Evolutionary conservation across 1,140 invertebrate species (phyloP), one percentile per base, ranked within the genome.

Genomic region (Trachymyrmex septentrionalis): DNA sequence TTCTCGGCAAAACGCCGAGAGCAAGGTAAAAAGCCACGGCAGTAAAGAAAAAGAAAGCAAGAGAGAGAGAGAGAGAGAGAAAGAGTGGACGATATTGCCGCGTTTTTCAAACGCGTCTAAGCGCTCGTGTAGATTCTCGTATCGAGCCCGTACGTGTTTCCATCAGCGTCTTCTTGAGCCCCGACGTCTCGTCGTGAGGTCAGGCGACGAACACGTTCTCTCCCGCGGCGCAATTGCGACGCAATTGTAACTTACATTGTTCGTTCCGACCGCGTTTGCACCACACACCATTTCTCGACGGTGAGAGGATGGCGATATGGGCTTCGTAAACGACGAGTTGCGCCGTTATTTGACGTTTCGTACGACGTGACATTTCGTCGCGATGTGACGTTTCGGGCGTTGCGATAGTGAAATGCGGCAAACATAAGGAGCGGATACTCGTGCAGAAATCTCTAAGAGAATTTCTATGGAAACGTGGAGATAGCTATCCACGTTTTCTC

Each of bases 31-130:
- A 34, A 82, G 80, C 63, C 27, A 34, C 30, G 38, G 2, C 3
- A 30, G 50, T 4, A 50, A 16, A 75, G 53, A 77, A 16, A 76
- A 12, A 16, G 7, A 24, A 14, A n/a, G 21, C 4, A 3, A 30
- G 7, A 19, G 14, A 19, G 4, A 48, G 21, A 44, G 9, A n/a
- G 2, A 6, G 30, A 34, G 30, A 34, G 5, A 34, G 30, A 34
- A 3, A 24, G 5, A 48, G 67, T 73, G 63, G 48, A 67, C 34
- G 50, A 84, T 59, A 73, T 73, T 61, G 19, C 24, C 19, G 50
- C 57, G n/a, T 85, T 82, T 82, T 80, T 69, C 61, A 53, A 69
- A 69, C 63, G 21, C 30, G 48, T 67, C 44, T 69, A 80, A 80
- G 63, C 34, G 44, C 19, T 34, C n/a, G 21, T 34, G 24, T 78